Evolutionary conservation across 2,113 vertebrate genomes (phyloP).

Genomic region (Pelobates fuscus): DNA sequence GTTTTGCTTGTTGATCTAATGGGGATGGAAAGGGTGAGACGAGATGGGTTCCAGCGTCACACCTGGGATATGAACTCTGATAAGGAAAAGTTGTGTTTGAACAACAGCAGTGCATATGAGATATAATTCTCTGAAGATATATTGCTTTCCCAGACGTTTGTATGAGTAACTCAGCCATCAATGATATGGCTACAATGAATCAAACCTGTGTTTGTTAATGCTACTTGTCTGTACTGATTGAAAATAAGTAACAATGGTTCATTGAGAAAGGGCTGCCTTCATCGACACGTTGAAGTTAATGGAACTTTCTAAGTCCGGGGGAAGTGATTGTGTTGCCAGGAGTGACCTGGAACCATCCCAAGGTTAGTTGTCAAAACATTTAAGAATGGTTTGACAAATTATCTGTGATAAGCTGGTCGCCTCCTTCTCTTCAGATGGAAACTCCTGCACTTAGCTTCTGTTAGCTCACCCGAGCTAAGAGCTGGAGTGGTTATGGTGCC

Average conservation of each 20-base stretch:
- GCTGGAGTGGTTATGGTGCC: too few relatives aligned
- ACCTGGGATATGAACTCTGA: neutral
- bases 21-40: conserved; percentile 2
- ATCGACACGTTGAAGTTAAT: too few relatives aligned
- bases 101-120: neutral
- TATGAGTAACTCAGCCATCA: neutral
- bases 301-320: too few relatives aligned
- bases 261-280: neutral
- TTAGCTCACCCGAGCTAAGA: too few relatives aligned
- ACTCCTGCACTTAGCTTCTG: too few relatives aligned
- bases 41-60: neutral
- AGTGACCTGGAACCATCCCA: too few relatives aligned
- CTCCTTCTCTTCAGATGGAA: too few relatives aligned
- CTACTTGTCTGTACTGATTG: neutral
- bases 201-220: neutral
- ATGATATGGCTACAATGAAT: conserved; percentile 14
- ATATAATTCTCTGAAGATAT: conserved; percentile 4
- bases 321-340: too few relatives aligned
- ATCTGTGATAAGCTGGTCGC: too few relatives aligned
- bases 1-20: neutral
- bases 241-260: neutral
- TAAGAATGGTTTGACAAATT: too few relatives aligned
- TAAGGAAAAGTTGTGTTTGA: conserved; percentile 15
- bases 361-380: too few relatives aligned
- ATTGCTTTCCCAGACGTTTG: conserved; percentile 15